Evolutionary conservation across 2,113 vertebrate genomes (phyloP).

Genomic region (Equus przewalskii): DNA sequence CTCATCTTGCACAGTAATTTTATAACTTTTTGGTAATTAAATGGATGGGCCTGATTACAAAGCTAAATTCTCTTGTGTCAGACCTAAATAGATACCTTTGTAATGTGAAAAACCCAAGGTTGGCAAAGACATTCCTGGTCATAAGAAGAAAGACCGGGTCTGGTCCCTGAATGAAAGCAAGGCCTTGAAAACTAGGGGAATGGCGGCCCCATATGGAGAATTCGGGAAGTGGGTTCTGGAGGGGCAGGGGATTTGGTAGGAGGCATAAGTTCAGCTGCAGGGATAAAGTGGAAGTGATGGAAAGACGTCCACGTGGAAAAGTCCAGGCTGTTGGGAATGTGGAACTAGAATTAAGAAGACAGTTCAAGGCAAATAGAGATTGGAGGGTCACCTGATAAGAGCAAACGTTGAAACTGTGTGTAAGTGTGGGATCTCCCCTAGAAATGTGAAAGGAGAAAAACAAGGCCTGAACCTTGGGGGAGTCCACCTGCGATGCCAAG

Average conservation of each 20-base stretch:
- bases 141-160: not conserved
- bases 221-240: not conserved
- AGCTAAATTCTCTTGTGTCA: not conserved
- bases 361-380: not conserved
- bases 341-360: not conserved
- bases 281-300: no score
- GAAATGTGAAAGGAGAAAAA: not conserved
- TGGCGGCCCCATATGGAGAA: fast-evolving
- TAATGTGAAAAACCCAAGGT: not conserved
- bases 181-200: not conserved
- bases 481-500: no score
- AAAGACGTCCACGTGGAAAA: not conserved
- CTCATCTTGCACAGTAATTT: not conserved
- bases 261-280: fast-evolving
- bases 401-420: not conserved
- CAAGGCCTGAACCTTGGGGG: not conserved
- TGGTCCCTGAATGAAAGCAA: not conserved
- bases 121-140: not conserved
- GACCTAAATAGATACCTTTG: not conserved
- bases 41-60: not conserved
- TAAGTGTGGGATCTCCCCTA: not conserved
- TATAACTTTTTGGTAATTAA: not conserved
- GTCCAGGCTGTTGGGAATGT: not conserved
- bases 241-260: not conserved
- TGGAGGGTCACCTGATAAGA: not conserved